Base-by-base conservation (phyloP, 2,797 vertebrate species). In the Chloroceryle inda region DNA sequence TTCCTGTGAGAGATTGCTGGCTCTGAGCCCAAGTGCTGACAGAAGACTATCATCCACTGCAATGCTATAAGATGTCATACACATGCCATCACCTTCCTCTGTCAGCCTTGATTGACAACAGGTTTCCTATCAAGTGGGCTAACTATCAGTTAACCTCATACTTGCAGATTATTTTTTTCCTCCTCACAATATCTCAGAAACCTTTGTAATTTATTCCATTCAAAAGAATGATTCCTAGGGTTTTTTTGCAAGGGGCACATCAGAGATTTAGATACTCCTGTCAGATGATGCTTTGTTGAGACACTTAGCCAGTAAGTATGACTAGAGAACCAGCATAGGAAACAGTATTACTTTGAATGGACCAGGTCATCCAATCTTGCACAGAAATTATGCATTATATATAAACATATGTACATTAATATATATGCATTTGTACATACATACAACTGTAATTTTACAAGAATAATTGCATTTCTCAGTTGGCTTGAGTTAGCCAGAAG, bases 131-230 rank as follows among this genome's bases (percentile, higher is more conserved):
- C 69, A 66, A 44, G 19, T 21, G 11, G 18, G 31, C 88, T 85
- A 92, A 63, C 59, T 8, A 40, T 21, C 63, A 71, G 37, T 66
- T 76, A 89, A 49, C 59, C 40, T 90, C 38, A 10, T 22, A 12
- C 13, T 29, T 24, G 44, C 9, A 85, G 19, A 13, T 1, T 9
- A 13, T 21, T 12, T 7, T 44, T 26, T 7, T 0, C 3, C 7
- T 6, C 26, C 35, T 6, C 58, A 16, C 16, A 10, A 6, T 22
- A 35, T 23, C 35, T 33, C 45, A 19, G 23, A 56, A 24, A 20
- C 15, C 3, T 84, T 18, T 1, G 1, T 22, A 22, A 50, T 29
- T 89, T 37, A n/a, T 47, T 76, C 35, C 7, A 37, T 58, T 62
- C 12, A 31, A 27, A 4, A 85, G 7, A 33, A 71, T 5, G 31